Base-by-base conservation (phyloP, 2,113 vertebrate species). In the Oncorhynchus gorbuscha region DNA sequence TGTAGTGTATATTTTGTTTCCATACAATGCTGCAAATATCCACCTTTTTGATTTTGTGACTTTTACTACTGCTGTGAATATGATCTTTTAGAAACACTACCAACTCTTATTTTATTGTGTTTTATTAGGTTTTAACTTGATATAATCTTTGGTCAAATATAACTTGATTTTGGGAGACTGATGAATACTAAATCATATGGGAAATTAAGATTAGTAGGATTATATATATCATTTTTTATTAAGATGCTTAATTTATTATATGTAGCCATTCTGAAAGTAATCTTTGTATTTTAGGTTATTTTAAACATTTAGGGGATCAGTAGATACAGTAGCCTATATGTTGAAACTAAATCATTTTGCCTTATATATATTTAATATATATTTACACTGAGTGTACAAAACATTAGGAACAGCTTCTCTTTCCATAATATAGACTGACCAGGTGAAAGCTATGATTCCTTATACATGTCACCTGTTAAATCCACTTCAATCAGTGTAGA, bases 211-310 rank as follows among this genome's bases (percentile, higher is more conserved):
- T 39, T 39, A 39, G 39, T 39, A 39, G 39, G 39, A 39, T 39
- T 2, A 39, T 39, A 39, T 39, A 48, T 22, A 67, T 59, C 65
- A 65, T 83, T 83, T 89, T 87, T 85, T 24, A 83, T 83, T 62
- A 51, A 84, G 16, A 79, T 80, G 22, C 16, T 78, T 89, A 82
- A 84, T 80, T 80, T 77, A 82, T 87, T 81, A 55, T 74, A 73
- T 83, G 32, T 70, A 71, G 68, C 8, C 48, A 59, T 79, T 75
- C 79, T 55, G 74, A 74, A 73, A 67, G 76, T 72, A 20, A 28
- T 71, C 58, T 85, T 67, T 91, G 73, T 87, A 82, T 79, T 84
- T 83, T 4, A 51, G 62, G 70, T 61, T 22, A 61, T 61, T 61
- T 61, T 22, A 22, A 62, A 58, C 5, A 13, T 62, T 4, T 62